Evolutionary conservation across 2,797 vertebrate species (phyloP), one percentile per base, ranked within the genome.

Genomic region (Neostethus bicornis): DNA sequence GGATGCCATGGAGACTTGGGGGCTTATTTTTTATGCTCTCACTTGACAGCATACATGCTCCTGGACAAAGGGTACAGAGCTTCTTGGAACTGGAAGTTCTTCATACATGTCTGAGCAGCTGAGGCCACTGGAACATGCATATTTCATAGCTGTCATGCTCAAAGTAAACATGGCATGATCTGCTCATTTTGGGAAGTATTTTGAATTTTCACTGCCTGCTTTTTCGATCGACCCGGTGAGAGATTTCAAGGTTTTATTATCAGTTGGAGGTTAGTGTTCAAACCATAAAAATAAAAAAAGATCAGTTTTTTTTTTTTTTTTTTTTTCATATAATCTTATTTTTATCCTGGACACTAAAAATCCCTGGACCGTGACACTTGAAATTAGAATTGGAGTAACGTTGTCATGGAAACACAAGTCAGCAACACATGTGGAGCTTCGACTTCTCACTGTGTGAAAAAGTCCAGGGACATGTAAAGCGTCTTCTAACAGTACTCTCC

Each of bases 331-430:
- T 75, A 44, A 49, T 71, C 41, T 46, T 44, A 53, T 43, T 58
- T 62, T 67, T 51, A 64, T 70, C 44, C 32, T 11, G 63, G 64
- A 63, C 7, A 5, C 32, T 32, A 20, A 12, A 1, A 51, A 51
- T 67, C 60, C 37, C 29, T 46, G 49, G 43, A 53, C 70, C 66
- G 45, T 24, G 56, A 62, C 68, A 75, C 51, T 71, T 62, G 63
- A 70, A 80, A 78, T 71, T 74, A 68, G 67, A 79, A 53, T 34
- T 4, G 10, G 61, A 63, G 51, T 47, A 60, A 58, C 4, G 77
- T 86, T 78, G 75, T 70, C 80, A 87, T 80, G 85, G 80, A 78
- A 82, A 87, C 85, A 60, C 64, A 75, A 60, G 70, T 70, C 72
- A 73, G 70, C 60, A 57, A 62, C 59, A 59, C 56, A 66, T 51